Evolutionary conservation across 2,797 vertebrate species (phyloP).

Genomic region (Tapera naevia): DNA sequence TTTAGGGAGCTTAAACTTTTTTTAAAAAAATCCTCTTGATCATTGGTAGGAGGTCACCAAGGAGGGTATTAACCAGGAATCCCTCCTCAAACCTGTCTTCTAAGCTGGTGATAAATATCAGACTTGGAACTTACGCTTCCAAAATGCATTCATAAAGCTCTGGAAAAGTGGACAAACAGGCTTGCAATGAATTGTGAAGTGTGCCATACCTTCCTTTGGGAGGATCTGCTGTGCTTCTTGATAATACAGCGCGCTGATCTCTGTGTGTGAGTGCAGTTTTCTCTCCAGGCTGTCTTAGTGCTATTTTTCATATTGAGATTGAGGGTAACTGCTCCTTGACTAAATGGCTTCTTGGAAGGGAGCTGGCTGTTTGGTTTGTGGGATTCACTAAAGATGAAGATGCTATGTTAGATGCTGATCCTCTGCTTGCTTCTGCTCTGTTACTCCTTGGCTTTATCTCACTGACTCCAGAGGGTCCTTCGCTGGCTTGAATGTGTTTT

Average conservation of each 20-base stretch:
- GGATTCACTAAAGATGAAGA: neutral
- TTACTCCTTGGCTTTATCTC: neutral
- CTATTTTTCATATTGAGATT: neutral
- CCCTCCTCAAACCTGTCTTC: neutral
- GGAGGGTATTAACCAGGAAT: neutral
- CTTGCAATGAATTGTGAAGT: neutral
- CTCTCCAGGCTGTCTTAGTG: neutral
- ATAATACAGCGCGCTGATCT: neutral
- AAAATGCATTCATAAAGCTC: neutral
- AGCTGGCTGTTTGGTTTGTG: neutral
- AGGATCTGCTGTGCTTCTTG: neutral
- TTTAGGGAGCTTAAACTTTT: neutral
- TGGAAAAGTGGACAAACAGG: neutral
- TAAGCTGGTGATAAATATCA: neutral
- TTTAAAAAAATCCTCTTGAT: neutral
- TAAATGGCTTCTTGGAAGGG: neutral
- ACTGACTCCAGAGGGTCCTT: neutral
- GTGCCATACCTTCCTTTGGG: fast-evolving
- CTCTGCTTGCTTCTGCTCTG: neutral
- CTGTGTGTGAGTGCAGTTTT: neutral
- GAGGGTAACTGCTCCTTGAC: neutral
- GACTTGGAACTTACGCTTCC: neutral
- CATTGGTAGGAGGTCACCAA: neutral
- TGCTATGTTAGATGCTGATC: neutral
- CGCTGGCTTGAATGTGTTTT: fast-evolving